Evolutionary conservation across 2,888 invertebrate species (phyloP).

Genomic region (Drosophila mettleri): DNA sequence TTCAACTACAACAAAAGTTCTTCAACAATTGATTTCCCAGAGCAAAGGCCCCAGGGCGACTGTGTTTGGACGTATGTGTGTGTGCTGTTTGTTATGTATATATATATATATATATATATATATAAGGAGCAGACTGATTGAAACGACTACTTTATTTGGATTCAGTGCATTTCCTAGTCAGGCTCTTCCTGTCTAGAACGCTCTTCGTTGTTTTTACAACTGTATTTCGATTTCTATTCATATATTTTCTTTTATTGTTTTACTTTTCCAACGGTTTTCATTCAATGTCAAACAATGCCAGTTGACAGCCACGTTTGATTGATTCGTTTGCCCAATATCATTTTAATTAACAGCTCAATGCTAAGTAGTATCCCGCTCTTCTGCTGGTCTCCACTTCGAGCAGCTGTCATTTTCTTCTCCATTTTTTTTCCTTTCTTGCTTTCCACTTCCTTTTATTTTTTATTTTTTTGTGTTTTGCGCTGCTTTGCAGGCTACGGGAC

Average conservation of each 20-base stretch:
- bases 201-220: neutral
- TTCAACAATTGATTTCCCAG: neutral
- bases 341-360: slow-evolving; percentile 33
- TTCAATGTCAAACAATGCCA: slow-evolving; percentile 8
- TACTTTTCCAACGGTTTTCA: neutral
- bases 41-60: neutral
- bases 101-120: no score
- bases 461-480: neutral
- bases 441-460: neutral
- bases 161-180: neutral
- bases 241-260: slow-evolving; percentile 2
- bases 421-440: neutral
- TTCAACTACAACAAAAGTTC: neutral
- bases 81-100: no score
- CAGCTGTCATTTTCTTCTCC: slow-evolving; percentile 18
- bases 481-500: slow-evolving; percentile 19
- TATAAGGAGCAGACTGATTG: neutral
- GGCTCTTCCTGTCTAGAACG: neutral
- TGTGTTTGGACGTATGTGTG: no score
- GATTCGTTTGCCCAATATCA: slow-evolving; percentile 13
- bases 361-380: slow-evolving; percentile 7
- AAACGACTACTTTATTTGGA: no score
- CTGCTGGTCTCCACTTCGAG: slow-evolving; percentile 11
- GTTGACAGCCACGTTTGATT: slow-evolving; percentile 34
- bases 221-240: slow-evolving; percentile 1